Evolutionary conservation across 2,797 vertebrate species (phyloP).

Genomic region (Luscinia luscinia): DNA sequence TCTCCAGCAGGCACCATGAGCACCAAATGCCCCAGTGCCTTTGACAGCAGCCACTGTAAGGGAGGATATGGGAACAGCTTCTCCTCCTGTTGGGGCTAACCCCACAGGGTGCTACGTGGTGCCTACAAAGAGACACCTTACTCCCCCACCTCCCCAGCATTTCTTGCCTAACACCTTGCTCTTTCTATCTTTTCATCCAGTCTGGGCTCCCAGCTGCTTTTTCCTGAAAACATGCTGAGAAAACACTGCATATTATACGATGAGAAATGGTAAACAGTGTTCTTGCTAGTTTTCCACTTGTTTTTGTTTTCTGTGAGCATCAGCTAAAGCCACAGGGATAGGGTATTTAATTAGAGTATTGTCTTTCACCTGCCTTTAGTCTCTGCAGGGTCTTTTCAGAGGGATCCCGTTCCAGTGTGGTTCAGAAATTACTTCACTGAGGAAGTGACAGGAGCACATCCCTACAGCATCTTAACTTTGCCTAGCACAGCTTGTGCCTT

Average conservation of each 20-base stretch:
- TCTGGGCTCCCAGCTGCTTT: background rate
- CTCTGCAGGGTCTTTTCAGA: background rate
- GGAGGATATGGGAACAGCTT: background rate
- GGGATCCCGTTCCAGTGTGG: background rate
- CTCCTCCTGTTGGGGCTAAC: background rate
- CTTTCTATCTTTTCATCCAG: background rate
- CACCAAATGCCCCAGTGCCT: background rate
- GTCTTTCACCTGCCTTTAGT: conserved; percentile 5
- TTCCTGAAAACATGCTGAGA: conserved; percentile 17
- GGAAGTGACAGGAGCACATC: background rate
- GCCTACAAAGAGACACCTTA: background rate
- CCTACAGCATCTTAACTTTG: background rate
- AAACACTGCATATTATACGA: conserved; percentile 40
- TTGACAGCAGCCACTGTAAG: background rate
- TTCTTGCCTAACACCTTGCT: background rate
- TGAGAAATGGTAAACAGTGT: background rate
- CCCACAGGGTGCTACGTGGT: background rate
- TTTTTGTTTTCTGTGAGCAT: conserved; percentile 47
- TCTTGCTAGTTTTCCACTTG: conserved; percentile 31
- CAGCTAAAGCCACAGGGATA: background rate
- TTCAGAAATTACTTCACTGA: background rate
- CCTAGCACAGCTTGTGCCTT: background rate
- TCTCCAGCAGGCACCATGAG: background rate
- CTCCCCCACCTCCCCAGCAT: background rate
- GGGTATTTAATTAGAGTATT: conserved; percentile 44